phyloP scores from a whole-genome alignment of 2,888 invertebrate species.

The Lepas anatifera region DNA sequence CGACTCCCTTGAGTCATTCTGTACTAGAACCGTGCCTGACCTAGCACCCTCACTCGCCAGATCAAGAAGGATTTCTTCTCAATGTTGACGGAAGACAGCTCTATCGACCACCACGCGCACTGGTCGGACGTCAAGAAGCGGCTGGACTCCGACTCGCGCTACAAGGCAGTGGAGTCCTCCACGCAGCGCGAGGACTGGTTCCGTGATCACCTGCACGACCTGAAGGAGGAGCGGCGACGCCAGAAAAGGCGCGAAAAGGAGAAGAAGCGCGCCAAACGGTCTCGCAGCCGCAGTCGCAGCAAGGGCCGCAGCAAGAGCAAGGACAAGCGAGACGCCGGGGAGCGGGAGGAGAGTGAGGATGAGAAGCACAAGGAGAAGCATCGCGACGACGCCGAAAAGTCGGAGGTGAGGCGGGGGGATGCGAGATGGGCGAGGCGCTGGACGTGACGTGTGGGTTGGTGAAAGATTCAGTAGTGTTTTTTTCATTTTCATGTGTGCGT shows the following conservation, averaged over 20 bases:
- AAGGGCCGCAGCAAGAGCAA: no score
- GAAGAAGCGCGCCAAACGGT: conserved; percentile 20
- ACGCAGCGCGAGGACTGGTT: conserved; percentile 87
- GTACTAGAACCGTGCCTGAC: no score
- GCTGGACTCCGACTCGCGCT: conserved; percentile 74
- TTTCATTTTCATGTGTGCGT: no score
- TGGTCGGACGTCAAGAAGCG: conserved; percentile 94
- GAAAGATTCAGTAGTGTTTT: no score
- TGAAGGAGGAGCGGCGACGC: conserved; percentile 32
- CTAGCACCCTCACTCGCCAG: conserved; percentile 29
- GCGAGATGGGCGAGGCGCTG: no score
- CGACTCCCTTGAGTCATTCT: no score
- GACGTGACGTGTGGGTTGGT: no score
- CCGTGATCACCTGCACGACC: conserved; percentile 71
- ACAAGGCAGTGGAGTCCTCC: conserved; percentile 83
- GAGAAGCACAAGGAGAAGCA: conserved; percentile 18
- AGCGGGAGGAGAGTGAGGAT: conserved; percentile 19
- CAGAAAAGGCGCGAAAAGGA: conserved; percentile 22
- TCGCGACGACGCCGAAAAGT: conserved; percentile 35
- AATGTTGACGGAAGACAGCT: conserved; percentile 74
- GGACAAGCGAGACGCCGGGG: conserved; percentile 18
- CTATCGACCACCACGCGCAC: conserved; percentile 77
- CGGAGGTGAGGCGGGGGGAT: no score
- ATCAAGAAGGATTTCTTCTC: conserved; percentile 65
- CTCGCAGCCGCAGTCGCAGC: conserved; percentile 41